Evolutionary conservation across 2,113 vertebrate species (phyloP), one percentile per base, ranked within the genome.

Genomic region (Sterrhoptilus dennistouni): DNA sequence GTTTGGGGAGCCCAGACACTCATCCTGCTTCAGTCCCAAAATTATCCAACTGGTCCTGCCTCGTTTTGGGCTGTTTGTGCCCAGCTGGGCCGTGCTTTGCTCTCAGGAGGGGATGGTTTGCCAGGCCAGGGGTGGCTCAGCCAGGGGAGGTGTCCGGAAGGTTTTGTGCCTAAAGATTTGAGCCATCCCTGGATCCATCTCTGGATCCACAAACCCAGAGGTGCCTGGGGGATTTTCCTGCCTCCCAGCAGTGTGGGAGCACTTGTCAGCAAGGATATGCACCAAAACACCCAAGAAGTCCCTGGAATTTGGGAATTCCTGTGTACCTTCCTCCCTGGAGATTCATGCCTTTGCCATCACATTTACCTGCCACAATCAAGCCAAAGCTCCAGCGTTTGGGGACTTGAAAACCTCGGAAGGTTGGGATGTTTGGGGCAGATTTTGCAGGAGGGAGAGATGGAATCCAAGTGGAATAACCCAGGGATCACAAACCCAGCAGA

Each of bases 1-100:
- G 13, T 56, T 6, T 75, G 53, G 27, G 53, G 53, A 89, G 68
- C 81, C n/a, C 45, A 7, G 18, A 28, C 3, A 1, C 1, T 0
- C 21, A 0, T 44, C 19, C 3, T 45, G 31, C 6, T 12, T 14
- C n/a, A 31, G 12, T 78, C 17, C 33, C 27, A 12, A 24, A 17
- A 1, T 3, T 2, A 4, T 4, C 1, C 3, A 12, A 5, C 4
- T n/a, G 81, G 6, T 27, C 11, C 23, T 21, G 65, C 29, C 36
- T 75, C 15, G 0, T 42, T 53, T 74, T 15, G 72, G 64, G 81
- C n/a, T 23, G 42, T 74, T 57, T 9, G 64, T 53, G 53, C 35
- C 57, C 6, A 28, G 27, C 14, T 3, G 21, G 20, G 33, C 21
- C 4, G 49, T 7, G 72, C 29, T 93, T 4, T 44, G 0, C 5